Percentiles rank a stretch among this genome's conserved stretches.
phyloP scores from a whole-genome alignment of 2,797 vertebrate genomes.

The Sebastes miniatus region DNA sequence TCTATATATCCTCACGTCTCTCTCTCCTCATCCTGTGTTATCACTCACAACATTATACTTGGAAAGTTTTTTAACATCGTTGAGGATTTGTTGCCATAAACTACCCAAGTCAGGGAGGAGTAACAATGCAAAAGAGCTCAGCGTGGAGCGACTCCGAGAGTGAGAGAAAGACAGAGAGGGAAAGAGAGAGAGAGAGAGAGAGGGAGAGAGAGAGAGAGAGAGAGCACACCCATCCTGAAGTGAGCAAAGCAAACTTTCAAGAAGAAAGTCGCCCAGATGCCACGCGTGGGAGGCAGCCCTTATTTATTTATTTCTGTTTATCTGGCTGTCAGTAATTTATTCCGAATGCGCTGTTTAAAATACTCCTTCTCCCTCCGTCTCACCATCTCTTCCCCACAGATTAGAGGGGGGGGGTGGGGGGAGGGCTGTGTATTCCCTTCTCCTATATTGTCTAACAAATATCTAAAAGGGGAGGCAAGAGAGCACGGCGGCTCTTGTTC shows the following conservation, averaged over 20 bases:
- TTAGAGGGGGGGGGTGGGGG: conserved; percentile 58
- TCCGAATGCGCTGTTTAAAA: conserved; percentile 77
- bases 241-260: conserved; percentile 83
- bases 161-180: conserved; percentile 25
- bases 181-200: conserved; percentile 15
- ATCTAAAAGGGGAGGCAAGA: conserved; percentile 64
- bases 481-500: conserved; percentile 55
- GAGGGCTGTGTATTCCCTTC: conserved; percentile 50
- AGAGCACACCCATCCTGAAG: conserved; percentile 69
- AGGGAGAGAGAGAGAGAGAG: conserved; percentile 24
- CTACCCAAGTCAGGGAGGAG: conserved; percentile 35
- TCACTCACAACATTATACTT: conserved; percentile 16
- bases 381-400: conserved; percentile 63
- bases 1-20: neutral
- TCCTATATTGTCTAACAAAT: conserved; percentile 65
- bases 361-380: conserved; percentile 60
- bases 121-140: conserved; percentile 22
- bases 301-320: conserved; percentile 86
- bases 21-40: neutral
- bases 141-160: conserved; percentile 12
- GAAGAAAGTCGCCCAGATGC: conserved; percentile 79
- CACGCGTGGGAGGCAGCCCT: conserved; percentile 80
- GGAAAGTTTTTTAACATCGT: conserved; percentile 7
- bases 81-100: conserved; percentile 47
- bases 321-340: conserved; percentile 83